Evolutionary conservation across 2,797 vertebrate species (phyloP).

Genomic region (Carduelis carduelis): DNA sequence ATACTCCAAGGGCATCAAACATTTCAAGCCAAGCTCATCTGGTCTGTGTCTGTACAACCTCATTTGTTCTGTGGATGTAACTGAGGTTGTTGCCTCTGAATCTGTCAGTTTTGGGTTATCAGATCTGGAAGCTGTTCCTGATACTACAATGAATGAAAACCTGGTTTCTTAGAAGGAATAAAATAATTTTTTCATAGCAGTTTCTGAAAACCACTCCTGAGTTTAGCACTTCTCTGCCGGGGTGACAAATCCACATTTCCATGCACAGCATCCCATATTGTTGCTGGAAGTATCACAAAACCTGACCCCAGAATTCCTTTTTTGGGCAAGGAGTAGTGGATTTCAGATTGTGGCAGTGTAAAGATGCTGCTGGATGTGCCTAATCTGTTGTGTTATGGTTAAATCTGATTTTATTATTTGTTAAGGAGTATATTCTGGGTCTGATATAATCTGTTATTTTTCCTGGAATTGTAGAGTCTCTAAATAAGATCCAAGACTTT

Average conservation of each 20-base stretch:
- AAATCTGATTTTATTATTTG: not conserved
- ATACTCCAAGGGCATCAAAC: not conserved
- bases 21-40: not conserved
- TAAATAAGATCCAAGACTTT: not conserved
- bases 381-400: not conserved
- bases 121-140: not conserved
- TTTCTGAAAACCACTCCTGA: not conserved
- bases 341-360: not conserved
- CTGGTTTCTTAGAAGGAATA: not conserved
- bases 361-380: not conserved
- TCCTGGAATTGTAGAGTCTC: conserved; percentile 23
- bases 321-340: not conserved
- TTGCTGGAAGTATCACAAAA: not conserved
- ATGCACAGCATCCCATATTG: not conserved
- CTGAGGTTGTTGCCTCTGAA: not conserved
- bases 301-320: not conserved
- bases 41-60: not conserved
- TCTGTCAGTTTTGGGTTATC: not conserved
- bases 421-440: not conserved
- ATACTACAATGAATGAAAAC: not conserved
- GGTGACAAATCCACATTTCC: not conserved
- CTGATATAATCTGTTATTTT: conserved; percentile 57
- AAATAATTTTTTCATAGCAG: not conserved
- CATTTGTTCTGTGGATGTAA: not conserved
- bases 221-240: not conserved